phyloP scores from a whole-genome alignment of 2,888 invertebrate species.

The Dascillus cervinus region DNA sequence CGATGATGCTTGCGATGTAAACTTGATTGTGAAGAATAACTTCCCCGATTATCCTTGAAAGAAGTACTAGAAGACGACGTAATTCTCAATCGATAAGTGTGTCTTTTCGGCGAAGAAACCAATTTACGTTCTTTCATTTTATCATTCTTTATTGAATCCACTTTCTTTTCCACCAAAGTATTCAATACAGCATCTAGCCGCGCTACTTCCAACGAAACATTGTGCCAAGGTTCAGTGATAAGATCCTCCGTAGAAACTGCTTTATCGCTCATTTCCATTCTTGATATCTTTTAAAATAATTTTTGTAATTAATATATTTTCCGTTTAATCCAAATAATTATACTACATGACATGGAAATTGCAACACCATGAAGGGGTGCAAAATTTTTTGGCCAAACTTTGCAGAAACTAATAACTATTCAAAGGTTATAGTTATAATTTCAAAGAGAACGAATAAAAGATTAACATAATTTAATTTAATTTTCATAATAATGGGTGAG shows the following conservation, averaged over 20 bases:
- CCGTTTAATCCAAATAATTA: too few relatives aligned
- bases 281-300: too few relatives aligned
- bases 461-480: too few relatives aligned
- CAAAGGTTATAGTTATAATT: too few relatives aligned
- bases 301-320: too few relatives aligned
- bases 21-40: slow-evolving; percentile 8
- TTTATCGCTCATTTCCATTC: slow-evolving; percentile 50
- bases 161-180: slow-evolving; percentile 62
- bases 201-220: slow-evolving; percentile 48
- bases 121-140: slow-evolving; percentile 24
- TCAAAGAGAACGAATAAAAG: too few relatives aligned
- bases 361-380: too few relatives aligned
- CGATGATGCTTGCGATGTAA: slow-evolving; percentile 9
- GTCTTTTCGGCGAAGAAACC: slow-evolving; percentile 40
- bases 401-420: too few relatives aligned
- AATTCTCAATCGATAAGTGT: slow-evolving; percentile 36
- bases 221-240: slow-evolving; percentile 20
- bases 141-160: slow-evolving; percentile 15
- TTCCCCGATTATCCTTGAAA: slow-evolving; percentile 33
- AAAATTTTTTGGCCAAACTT: too few relatives aligned
- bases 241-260: slow-evolving; percentile 63
- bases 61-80: slow-evolving; percentile 42
- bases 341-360: too few relatives aligned
- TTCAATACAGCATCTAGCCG: slow-evolving; percentile 62
- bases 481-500: too few relatives aligned